These are phyloP conservation scores for Yponomeuta malinellus DNA, from an alignment of 2,888 invertebrate species.

Conservation along the genomic window DNA sequence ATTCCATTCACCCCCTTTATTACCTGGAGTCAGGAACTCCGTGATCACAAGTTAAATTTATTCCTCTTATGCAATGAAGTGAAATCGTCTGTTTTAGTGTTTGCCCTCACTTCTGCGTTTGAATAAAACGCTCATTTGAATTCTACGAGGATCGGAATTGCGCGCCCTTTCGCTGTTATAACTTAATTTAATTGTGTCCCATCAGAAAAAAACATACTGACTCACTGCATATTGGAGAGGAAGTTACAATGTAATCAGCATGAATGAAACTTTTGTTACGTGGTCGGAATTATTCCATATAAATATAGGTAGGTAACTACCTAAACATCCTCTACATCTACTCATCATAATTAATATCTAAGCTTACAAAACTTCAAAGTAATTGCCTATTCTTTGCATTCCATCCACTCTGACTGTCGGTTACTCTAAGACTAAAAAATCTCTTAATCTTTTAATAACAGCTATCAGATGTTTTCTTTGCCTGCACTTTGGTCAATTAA, in stretches of 20 bases:
- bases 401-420: no score
- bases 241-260: background rate
- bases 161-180: conserved; percentile 68
- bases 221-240: conserved; percentile 5
- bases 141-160: conserved; percentile 72
- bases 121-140: conserved; percentile 74
- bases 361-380: no score
- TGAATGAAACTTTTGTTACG: background rate
- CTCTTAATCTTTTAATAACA: no score
- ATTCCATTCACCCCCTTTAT: conserved; percentile 25
- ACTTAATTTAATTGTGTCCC: conserved; percentile 72
- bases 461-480: no score
- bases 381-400: no score
- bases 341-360: no score
- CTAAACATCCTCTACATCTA: no score
- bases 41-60: conserved; percentile 38
- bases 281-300: background rate
- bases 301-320: background rate
- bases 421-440: no score
- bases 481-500: no score
- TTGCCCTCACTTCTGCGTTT: conserved; percentile 54
- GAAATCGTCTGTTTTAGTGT: conserved; percentile 60
- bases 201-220: conserved; percentile 35
- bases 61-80: conserved; percentile 43
- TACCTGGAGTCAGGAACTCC: conserved; percentile 29